These are phyloP conservation scores for Rhabdomys dilectus DNA, from an alignment of 2,113 vertebrate genomes.

Conservation along the genomic window DNA sequence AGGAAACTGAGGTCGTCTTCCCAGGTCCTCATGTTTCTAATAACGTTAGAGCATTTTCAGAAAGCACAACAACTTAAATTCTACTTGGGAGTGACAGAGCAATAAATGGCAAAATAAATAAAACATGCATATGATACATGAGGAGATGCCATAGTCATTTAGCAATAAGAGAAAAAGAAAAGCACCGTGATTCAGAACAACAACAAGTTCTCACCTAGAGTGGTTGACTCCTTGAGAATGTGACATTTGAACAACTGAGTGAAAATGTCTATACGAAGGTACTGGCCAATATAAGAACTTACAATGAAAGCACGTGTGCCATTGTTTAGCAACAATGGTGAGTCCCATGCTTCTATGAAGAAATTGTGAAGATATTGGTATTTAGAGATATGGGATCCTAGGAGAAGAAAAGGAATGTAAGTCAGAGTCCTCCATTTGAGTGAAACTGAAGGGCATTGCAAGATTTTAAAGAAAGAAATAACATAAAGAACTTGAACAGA, in stretches of 20 bases:
- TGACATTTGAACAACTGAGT: neutral
- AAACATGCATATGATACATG: neutral
- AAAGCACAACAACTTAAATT: neutral
- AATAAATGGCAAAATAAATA: neutral
- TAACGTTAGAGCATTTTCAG: neutral
- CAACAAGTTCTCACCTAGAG: neutral
- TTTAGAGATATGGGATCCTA: neutral
- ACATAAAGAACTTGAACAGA: neutral
- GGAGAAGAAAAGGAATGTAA: neutral
- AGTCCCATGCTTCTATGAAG: neutral
- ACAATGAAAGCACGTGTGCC: neutral
- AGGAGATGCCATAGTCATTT: neutral
- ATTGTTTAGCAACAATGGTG: neutral
- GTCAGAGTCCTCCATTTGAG: neutral
- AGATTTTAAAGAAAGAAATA: neutral
- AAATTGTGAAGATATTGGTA: neutral
- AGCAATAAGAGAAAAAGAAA: neutral
- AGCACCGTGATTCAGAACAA: neutral
- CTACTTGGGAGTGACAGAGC: neutral
- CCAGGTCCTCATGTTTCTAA: neutral
- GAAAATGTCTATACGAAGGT: neutral
- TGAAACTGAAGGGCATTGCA: neutral
- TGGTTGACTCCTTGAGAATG: neutral
- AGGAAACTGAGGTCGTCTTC: neutral
- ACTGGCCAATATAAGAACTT: neutral